Percentiles rank a stretch among this genome's conserved stretches.
Evolutionary conservation across 2,113 vertebrate species (phyloP).

Genomic region (Clarias gariepinus): DNA sequence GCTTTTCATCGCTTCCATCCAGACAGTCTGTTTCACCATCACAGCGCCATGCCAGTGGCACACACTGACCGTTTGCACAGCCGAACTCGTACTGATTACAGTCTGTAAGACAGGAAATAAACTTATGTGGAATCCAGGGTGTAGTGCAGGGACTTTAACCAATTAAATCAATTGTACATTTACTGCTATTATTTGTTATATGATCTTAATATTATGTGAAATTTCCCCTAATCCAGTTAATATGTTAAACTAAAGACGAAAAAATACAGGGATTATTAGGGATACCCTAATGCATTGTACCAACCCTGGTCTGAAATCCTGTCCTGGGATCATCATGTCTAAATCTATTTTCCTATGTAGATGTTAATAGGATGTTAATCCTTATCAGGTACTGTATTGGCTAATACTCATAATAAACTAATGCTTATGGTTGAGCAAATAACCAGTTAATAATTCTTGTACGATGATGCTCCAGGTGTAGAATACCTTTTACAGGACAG

Average conservation of each 20-base stretch:
- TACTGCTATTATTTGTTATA: not conserved
- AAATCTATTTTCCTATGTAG: not conserved
- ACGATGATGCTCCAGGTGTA: not conserved
- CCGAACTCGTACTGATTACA: conserved; percentile 77
- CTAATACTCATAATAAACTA: not conserved
- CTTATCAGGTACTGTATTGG: not conserved
- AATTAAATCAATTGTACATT: not conserved
- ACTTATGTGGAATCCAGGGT: not conserved
- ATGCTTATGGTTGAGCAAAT: not conserved
- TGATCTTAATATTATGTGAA: not conserved
- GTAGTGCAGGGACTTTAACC: not conserved
- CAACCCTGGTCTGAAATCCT: not conserved
- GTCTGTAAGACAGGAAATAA: conserved; percentile 14
- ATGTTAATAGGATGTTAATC: not conserved
- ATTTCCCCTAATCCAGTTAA: not conserved
- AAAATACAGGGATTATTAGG: not conserved
- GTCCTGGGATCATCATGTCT: not conserved
- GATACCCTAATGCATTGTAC: not conserved
- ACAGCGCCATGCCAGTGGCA: conserved; percentile 83
- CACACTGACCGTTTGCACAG: conserved; percentile 77
- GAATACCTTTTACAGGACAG: conserved; percentile 77
- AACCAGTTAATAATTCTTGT: not conserved
- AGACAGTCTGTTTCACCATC: conserved; percentile 84
- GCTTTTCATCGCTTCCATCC: conserved; percentile 78
- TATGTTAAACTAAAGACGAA: not conserved